Percentiles rank a stretch among this genome's conserved stretches.
Conservation (phyloP, 1,140 invertebrate species). For the Globodera rostochiensis region DNA sequence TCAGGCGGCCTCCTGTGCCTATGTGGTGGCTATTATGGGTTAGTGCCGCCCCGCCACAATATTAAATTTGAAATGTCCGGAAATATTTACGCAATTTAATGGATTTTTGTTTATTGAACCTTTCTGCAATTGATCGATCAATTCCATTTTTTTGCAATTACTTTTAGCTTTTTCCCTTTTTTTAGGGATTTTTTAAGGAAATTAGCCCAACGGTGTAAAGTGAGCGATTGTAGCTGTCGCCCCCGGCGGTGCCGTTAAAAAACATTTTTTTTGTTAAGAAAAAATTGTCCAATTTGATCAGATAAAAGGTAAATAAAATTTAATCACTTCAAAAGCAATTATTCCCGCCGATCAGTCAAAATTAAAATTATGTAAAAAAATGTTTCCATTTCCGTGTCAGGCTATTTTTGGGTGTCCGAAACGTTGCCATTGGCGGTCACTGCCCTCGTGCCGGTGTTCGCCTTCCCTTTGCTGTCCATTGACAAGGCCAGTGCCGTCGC, state of each 20-base stretch:
- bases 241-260: too few species aligned
- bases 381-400: not conserved
- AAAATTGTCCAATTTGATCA: too few species aligned
- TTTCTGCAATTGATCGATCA: not conserved
- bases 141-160: not conserved
- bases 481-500: slow-evolving; percentile 61
- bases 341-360: too few species aligned
- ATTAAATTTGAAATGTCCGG: too few species aligned
- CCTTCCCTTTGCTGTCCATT: slow-evolving; percentile 66
- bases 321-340: too few species aligned
- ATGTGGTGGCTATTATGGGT: slow-evolving; percentile 56
- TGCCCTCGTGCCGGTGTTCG: slow-evolving; percentile 66
- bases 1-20: slow-evolving; percentile 61
- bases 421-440: slow-evolving; percentile 67
- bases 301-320: too few species aligned
- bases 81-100: too few species aligned
- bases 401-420: slow-evolving; percentile 66
- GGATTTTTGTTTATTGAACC: not conserved
- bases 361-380: too few species aligned
- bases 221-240: too few species aligned
- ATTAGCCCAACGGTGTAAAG: too few species aligned
- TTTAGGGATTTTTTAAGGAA: too few species aligned
- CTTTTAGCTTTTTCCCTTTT: not conserved
- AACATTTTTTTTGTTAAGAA: too few species aligned
- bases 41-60: not conserved